Base-by-base conservation (phyloP, 2,888 invertebrate species). In the Drosophila ezoana region DNA sequence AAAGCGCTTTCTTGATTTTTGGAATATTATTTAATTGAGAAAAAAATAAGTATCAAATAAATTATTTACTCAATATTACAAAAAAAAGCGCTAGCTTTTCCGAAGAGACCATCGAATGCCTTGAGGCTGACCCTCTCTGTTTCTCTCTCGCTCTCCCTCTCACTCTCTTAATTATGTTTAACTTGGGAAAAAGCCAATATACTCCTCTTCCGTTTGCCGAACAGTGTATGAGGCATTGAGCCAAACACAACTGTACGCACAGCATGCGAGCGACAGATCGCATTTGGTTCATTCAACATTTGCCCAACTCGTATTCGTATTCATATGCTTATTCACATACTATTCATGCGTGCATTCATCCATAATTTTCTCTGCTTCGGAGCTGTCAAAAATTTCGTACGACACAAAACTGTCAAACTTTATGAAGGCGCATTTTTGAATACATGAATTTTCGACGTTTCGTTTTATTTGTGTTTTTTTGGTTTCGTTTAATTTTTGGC, bases 321-420 rank as follows among this genome's bases (percentile, higher is more conserved):
- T 61, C 41, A 16, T 16, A 62, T 45, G 40, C 63, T 40, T 45
- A 57, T 33, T 57, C 60, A 38, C 45, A 73, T 49, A 75, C 63
- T 44, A 51, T 51, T 38, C 58, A 48, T 41, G 51, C 57, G 44
- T 37, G 67, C 63, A 56, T 75, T 60, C 59, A 70, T 67, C 52
- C 76, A 77, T 58, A 47, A n/a, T n/a, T 62, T 64, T 71, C 68
- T 45, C 11, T 49, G 59, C 33, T 62, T 54, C 44, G 58, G 51
- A 56, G 38, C 81, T 81, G 81, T 81, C 81, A 81, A 76, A 80
- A 76, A 45, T 65, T 51, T 66, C 47, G 57, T 61, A 61, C 76
- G 80, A 78, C 76, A 78, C 79, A 81, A 79, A 81, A 79, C 77
- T 79, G 81, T 79, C 81, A 76, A 75, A 75, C 35, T 72, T 70